Percentiles rank a stretch among this genome's conserved stretches.
phyloP scores from a whole-genome alignment of 2,888 invertebrate genomes.

The Heteromyza rotundicornis region DNA sequence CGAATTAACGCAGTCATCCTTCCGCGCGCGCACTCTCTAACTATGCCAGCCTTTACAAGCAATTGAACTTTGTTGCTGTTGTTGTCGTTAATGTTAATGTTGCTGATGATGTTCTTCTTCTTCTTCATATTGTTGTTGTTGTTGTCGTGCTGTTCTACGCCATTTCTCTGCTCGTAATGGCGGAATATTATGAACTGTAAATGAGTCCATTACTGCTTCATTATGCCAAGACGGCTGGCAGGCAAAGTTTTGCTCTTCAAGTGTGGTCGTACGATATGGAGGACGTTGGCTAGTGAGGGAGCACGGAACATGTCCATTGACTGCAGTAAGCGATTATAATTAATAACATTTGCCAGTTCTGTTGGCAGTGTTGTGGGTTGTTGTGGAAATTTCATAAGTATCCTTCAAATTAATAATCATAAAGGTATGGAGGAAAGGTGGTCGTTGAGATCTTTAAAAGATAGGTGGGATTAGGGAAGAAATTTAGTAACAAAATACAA shows the following conservation, averaged over 20 bases:
- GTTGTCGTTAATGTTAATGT: slow-evolving; percentile 22
- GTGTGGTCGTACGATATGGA: background rate
- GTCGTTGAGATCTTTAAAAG: too few species aligned
- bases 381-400: too few species aligned
- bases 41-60: slow-evolving; percentile 57
- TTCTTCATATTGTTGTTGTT: slow-evolving; percentile 4
- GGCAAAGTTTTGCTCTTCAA: background rate
- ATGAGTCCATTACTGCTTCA: slow-evolving; percentile 45
- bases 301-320: slow-evolving; percentile 17
- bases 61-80: slow-evolving; percentile 45
- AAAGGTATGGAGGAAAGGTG: too few species aligned
- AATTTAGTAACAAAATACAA: too few species aligned
- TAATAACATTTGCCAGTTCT: slow-evolving; percentile 15
- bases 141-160: background rate
- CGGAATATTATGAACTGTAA: slow-evolving; percentile 46
- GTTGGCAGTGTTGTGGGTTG: background rate
- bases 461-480: too few species aligned
- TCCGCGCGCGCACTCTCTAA: too few species aligned
- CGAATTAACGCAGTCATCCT: background rate
- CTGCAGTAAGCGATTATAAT: slow-evolving; percentile 25
- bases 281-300: too few species aligned
- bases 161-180: slow-evolving; percentile 23
- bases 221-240: background rate
- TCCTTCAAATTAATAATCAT: too few species aligned
- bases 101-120: background rate